Conservation (phyloP, 1,140 invertebrate species). For the Thaumetopoea pityocampa region DNA sequence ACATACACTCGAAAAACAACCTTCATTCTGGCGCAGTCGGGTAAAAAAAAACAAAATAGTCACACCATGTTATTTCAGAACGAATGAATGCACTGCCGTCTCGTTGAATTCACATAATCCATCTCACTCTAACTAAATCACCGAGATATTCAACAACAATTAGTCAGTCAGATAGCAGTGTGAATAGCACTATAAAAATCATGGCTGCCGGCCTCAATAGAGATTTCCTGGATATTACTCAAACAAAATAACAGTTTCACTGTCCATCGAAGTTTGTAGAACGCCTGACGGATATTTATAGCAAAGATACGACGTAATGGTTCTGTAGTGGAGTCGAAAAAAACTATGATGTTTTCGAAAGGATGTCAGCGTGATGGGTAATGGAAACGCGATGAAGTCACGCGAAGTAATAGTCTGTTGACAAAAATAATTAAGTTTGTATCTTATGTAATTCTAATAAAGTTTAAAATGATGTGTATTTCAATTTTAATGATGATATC, state of each 20-base stretch:
- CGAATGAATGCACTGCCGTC: too few relatives aligned
- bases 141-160: slow-evolving; percentile 35
- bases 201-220: slow-evolving; percentile 26
- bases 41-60: too few relatives aligned
- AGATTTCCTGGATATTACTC: slow-evolving; percentile 16
- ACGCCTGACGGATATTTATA: slow-evolving; percentile 5
- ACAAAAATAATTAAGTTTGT: too few relatives aligned
- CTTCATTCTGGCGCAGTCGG: too few relatives aligned
- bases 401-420: slow-evolving; percentile 22
- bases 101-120: slow-evolving; percentile 23
- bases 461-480: too few relatives aligned
- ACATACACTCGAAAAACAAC: too few relatives aligned
- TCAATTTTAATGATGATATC: too few relatives aligned
- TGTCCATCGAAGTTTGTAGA: slow-evolving; percentile 32
- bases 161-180: slow-evolving; percentile 40
- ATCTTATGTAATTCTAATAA: too few relatives aligned
- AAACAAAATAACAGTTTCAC: slow-evolving; percentile 13
- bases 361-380: slow-evolving; percentile 37
- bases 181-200: slow-evolving; percentile 35
- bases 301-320: slow-evolving; percentile 28
- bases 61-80: too few relatives aligned
- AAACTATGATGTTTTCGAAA: slow-evolving; percentile 39
- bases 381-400: slow-evolving; percentile 36
- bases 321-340: slow-evolving; percentile 25
- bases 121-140: slow-evolving; percentile 30